Evolutionary conservation across 1,140 invertebrate species (phyloP).

Genomic region (Parapsyche elsis): DNA sequence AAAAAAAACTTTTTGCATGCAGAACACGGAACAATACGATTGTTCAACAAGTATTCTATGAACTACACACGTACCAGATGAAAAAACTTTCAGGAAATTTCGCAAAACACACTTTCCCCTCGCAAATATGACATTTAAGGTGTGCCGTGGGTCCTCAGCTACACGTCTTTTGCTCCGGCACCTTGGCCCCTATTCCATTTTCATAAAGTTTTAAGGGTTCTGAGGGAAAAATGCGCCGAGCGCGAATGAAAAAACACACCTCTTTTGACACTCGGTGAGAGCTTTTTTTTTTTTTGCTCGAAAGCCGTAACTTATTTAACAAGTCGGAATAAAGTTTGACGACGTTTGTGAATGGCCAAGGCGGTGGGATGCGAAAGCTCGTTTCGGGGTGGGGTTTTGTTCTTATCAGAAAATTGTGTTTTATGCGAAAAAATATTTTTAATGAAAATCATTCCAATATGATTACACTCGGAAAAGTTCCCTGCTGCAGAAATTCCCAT

Average conservation of each 20-base stretch:
- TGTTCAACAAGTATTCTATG: constrained; percentile 33
- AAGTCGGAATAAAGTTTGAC: constrained; percentile 32
- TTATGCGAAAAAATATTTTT: constrained; percentile 25
- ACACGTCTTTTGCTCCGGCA: constrained; percentile 11
- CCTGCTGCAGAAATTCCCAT: background rate
- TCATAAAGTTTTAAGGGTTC: constrained; percentile 25
- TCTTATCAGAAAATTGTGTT: constrained; percentile 30
- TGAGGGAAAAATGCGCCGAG: background rate
- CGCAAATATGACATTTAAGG: constrained; percentile 12
- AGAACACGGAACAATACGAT: constrained; percentile 32
- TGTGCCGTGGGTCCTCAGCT: background rate
- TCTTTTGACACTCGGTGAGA: constrained; percentile 14
- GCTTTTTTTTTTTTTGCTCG: background rate
- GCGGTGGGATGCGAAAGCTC: background rate
- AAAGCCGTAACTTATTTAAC: constrained; percentile 28
- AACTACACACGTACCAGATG: constrained; percentile 30
- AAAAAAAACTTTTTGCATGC: constrained; percentile 27
- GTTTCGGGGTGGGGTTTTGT: background rate
- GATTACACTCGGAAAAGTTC: background rate
- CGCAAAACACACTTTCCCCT: constrained; percentile 4
- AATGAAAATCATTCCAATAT: constrained; percentile 5
- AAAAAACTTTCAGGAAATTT: constrained; percentile 28
- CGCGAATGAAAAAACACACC: constrained; percentile 3
- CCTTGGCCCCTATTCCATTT: constrained; percentile 8
- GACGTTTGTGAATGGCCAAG: constrained; percentile 18